These are phyloP conservation scores for Apis laboriosa DNA, from an alignment of 1,140 invertebrate genomes.

Conservation along the genomic window DNA sequence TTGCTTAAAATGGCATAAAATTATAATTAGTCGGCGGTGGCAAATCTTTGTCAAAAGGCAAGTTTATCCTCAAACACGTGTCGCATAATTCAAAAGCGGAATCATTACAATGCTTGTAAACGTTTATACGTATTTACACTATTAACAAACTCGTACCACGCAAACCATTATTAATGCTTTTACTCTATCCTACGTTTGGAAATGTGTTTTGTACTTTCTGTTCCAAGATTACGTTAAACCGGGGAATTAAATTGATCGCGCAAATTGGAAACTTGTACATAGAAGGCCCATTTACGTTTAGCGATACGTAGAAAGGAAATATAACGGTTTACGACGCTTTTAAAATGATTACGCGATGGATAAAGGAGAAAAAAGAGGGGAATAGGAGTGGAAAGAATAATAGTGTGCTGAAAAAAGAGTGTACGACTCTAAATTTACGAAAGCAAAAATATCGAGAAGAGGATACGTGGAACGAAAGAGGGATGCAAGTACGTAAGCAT, in stretches of 20 bases:
- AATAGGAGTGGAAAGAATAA: neutral
- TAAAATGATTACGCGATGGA: constrained; percentile 28
- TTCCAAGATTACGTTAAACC: neutral
- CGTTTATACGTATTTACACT: neutral
- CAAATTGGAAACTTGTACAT: neutral
- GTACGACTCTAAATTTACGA: constrained; percentile 53
- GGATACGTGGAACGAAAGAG: neutral
- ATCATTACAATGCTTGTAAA: neutral
- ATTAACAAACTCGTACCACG: neutral
- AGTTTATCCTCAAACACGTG: no score
- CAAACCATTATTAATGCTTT: neutral
- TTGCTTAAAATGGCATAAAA: no score
- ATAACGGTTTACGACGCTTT: constrained; percentile 1
- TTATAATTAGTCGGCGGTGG: no score
- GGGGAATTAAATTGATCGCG: constrained; percentile 3
- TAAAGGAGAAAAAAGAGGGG: neutral
- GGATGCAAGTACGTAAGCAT: constrained; percentile 66
- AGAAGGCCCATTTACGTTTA: neutral
- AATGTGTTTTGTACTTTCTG: neutral
- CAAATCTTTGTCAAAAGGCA: no score
- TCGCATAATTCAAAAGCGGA: neutral
- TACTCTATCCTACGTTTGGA: neutral
- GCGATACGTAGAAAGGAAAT: constrained; percentile 12
- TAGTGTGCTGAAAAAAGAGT: neutral
- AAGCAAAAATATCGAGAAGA: constrained; percentile 46